A percentile compares a stretch with the other conserved stretches of the same genome.
Evolutionary conservation across 1,140 invertebrate genomes (phyloP).

Genomic region (Drosophila nigrodunni): DNA sequence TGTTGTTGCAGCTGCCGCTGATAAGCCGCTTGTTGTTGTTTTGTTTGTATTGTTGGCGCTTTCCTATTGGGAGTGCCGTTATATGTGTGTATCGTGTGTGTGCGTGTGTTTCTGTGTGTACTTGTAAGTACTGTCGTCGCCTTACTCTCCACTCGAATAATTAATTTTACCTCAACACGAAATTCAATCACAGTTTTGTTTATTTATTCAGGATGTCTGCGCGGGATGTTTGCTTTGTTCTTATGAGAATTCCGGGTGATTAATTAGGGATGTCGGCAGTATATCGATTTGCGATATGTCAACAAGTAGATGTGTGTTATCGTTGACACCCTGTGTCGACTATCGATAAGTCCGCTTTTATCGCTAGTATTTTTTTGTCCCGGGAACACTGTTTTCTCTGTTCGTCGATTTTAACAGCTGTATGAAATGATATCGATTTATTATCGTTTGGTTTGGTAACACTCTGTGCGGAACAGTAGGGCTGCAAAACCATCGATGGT

Average conservation of each 20-base stretch:
- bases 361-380: background rate
- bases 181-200: background rate
- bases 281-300: constrained; percentile 12
- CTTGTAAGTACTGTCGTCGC: constrained; percentile 4
- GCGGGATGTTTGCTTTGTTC: constrained; percentile 30
- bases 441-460: constrained; percentile 10
- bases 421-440: background rate
- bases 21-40: constrained; percentile 59
- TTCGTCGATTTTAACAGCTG: constrained; percentile 14
- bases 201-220: constrained; percentile 9
- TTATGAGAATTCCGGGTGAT: constrained; percentile 33
- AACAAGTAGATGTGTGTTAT: background rate
- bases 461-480: constrained; percentile 34
- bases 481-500: no score
- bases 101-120: constrained; percentile 4
- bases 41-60: constrained; percentile 39
- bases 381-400: no score
- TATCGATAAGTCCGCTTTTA: background rate
- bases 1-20: constrained; percentile 48
- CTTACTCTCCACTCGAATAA: background rate
- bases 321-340: constrained; percentile 7
- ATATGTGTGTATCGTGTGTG: constrained; percentile 8
- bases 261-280: constrained; percentile 23
- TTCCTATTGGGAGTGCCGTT: constrained; percentile 41
- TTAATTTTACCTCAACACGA: background rate